These are phyloP conservation scores for Chrysina gloriosa DNA, from an alignment of 2,888 invertebrate species.

Conservation along the genomic window DNA sequence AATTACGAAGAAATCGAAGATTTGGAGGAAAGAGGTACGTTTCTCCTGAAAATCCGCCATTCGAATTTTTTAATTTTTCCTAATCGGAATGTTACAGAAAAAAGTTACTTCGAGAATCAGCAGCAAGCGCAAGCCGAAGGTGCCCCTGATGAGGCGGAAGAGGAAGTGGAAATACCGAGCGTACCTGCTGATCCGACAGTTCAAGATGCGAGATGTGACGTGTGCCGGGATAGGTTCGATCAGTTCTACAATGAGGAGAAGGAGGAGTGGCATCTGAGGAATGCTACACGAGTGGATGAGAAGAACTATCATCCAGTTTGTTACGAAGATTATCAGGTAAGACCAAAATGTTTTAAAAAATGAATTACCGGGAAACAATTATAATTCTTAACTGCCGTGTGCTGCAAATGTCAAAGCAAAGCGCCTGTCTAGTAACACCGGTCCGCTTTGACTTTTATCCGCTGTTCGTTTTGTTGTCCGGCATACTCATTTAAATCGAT, in stretches of 20 bases:
- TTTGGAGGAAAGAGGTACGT: slow-evolving; percentile 83
- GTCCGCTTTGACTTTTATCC: too few relatives aligned
- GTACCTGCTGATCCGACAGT: slow-evolving; percentile 77
- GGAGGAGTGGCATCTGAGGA: slow-evolving; percentile 96
- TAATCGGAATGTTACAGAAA: slow-evolving; percentile 73
- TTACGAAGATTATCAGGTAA: slow-evolving; percentile 86
- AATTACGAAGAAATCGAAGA: slow-evolving; percentile 95
- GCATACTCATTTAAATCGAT: too few relatives aligned
- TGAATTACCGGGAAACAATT: too few relatives aligned
- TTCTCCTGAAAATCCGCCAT: slow-evolving; percentile 23
- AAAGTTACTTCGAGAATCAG: slow-evolving; percentile 88
- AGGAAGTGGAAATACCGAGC: slow-evolving; percentile 74
- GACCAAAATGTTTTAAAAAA: too few relatives aligned
- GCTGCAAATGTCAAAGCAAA: too few relatives aligned
- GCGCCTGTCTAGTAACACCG: too few relatives aligned
- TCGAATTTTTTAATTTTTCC: background rate
- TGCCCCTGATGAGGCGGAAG: slow-evolving; percentile 70
- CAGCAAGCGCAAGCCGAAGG: slow-evolving; percentile 69
- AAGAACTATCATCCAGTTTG: slow-evolving; percentile 91
- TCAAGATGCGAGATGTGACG: slow-evolving; percentile 79
- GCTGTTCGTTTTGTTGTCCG: too few relatives aligned
- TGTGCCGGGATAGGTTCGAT: slow-evolving; percentile 94
- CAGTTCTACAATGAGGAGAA: slow-evolving; percentile 97
- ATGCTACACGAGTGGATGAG: slow-evolving; percentile 81
- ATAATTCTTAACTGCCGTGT: too few relatives aligned